A percentile compares a stretch with the other conserved stretches of the same genome.
Conservation (phyloP, 1,140 invertebrate species). For the Conopomorpha cramerella region DNA sequence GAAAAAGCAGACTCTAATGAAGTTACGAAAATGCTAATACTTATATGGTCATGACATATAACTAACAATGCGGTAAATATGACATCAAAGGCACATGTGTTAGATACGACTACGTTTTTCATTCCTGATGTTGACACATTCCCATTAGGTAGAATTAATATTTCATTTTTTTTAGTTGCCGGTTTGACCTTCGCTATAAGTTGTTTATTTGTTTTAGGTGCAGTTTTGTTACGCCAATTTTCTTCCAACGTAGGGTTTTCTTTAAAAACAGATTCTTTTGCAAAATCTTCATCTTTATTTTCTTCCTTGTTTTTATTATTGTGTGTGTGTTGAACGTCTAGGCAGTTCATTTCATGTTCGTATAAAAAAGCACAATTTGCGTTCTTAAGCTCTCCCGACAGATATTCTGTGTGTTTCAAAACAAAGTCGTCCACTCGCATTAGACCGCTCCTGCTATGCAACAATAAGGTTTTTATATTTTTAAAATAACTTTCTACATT, state of each 20-base stretch:
- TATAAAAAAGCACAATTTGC: no score
- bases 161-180: not conserved
- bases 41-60: no score
- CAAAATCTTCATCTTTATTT: not conserved
- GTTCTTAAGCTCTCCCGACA: not conserved
- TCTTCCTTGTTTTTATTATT: no score
- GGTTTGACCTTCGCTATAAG: not conserved
- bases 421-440: not conserved
- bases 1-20: no score
- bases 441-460: not conserved
- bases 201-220: not conserved
- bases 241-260: not conserved
- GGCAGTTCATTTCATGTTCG: no score
- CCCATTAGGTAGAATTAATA: not conserved
- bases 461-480: not conserved
- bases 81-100: no score
- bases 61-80: no score
- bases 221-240: not conserved
- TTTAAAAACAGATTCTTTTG: not conserved
- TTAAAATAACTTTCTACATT: constrained; percentile 2
- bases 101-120: no score
- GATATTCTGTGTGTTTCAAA: not conserved
- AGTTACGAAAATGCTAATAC: no score
- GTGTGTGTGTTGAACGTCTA: no score
- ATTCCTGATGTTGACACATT: no score